A percentile compares a stretch with the other conserved stretches of the same genome.
Conservation (phyloP, 92 coral and sea anemone genomes). For the Hydrozoanthus gracilis region DNA sequence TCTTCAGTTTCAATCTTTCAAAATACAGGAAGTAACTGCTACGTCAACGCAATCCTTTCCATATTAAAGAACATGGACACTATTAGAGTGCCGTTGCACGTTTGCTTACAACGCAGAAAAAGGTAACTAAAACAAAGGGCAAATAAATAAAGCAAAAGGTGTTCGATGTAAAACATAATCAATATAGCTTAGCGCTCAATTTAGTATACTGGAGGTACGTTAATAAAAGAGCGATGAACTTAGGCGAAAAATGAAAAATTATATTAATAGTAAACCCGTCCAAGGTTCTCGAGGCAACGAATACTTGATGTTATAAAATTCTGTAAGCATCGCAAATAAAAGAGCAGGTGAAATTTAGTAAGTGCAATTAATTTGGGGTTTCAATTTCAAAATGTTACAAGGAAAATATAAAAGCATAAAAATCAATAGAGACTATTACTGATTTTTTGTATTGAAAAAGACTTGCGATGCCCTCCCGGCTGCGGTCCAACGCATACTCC, state of each 20-base stretch:
- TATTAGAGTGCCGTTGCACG: neutral
- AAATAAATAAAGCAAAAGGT: neutral
- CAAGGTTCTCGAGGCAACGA: no score
- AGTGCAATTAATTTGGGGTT: no score
- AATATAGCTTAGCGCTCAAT: neutral
- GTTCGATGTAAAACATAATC: neutral
- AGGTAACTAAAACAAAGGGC: neutral
- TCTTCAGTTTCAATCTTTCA: neutral
- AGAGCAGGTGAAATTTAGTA: no score
- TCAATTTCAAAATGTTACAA: no score
- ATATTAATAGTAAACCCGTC: neutral
- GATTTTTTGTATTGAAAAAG: no score
- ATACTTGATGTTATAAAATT: no score
- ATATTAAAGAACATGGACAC: neutral
- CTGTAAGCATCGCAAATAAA: no score
- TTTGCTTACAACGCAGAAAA: neutral
- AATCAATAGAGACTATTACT: no score
- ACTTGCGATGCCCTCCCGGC: no score
- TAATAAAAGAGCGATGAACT: neutral
- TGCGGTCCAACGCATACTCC: no score
- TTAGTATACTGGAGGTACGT: neutral
- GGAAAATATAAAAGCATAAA: no score
- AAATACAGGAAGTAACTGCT: conserved; percentile 10
- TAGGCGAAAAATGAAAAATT: neutral
- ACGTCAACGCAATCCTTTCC: conserved; percentile 1